Evolutionary conservation across 2,888 invertebrate genomes (phyloP).

Genomic region (Drosophila paucipuncta): DNA sequence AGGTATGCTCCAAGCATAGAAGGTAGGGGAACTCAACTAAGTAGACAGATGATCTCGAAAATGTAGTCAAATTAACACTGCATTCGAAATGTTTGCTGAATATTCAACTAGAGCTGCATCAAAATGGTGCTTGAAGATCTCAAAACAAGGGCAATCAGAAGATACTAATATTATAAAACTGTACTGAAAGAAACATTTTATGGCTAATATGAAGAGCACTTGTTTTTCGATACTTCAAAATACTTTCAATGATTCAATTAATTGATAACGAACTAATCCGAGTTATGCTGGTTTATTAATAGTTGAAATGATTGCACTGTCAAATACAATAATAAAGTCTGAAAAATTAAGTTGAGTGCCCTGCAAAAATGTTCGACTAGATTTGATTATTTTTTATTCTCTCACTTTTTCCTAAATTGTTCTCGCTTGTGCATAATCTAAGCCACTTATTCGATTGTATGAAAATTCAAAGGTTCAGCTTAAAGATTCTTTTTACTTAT

Average conservation of each 20-base stretch:
- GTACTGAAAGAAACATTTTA: background rate
- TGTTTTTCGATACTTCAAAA: too few species aligned
- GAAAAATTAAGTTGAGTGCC: background rate
- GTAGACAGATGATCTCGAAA: slow-evolving; percentile 67
- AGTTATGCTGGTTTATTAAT: too few species aligned
- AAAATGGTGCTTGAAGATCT: background rate
- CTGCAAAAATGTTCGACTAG: background rate
- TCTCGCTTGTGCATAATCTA: background rate
- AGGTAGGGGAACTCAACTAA: slow-evolving; percentile 11
- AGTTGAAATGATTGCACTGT: background rate
- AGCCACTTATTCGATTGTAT: background rate
- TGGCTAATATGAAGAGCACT: too few species aligned
- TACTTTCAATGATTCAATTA: too few species aligned
- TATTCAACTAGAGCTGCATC: background rate
- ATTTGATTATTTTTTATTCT: background rate
- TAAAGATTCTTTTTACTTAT: background rate
- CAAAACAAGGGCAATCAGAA: too few species aligned
- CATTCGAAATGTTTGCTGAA: slow-evolving; percentile 33
- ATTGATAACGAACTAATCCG: too few species aligned
- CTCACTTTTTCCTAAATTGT: background rate
- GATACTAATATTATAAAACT: background rate
- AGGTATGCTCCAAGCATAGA: slow-evolving; percentile 17
- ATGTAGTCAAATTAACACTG: slow-evolving; percentile 78
- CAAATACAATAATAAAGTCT: background rate
- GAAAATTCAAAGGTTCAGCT: background rate